Evolutionary conservation across 2,113 vertebrate genomes (phyloP), one percentile per base, ranked within the genome.

Genomic region (Sitta europaea): DNA sequence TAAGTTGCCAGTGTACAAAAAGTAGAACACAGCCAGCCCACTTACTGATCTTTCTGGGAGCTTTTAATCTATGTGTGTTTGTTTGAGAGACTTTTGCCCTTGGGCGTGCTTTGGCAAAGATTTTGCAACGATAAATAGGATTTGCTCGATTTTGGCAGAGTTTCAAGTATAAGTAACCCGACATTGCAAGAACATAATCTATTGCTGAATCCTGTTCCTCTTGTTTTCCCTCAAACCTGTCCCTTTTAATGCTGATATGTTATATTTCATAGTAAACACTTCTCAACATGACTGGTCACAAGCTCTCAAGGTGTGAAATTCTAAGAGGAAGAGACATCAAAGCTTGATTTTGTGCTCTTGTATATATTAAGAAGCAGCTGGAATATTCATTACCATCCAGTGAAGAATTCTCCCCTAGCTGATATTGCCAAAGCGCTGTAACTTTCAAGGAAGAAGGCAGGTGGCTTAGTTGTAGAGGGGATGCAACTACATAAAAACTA

Each of bases 21-120:
- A 29, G 59, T 13, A 57, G 82, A 48, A 81, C 67, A 73, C 88
- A 86, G 67, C 57, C 43, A 70, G 72, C 54, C 65, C 5, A 4
- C 71, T 74, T 42, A 63, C 38, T 65, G 86, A 83, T 86, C 83
- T 71, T 76, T 67, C 85, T 91, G 86, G 76, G 85, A 91, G 82
- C 85, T 94, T 88, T 92, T 90, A 68, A 89, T 86, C 80, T 70
- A 3, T 25, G 18, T 36, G 3, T 72, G 58, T 91, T 78, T 91
- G 84, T 86, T 82, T 91, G 95, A 91, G 80, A 89, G 75, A 85
- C 87, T 93, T 95, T 78, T 92, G 89, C 78, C 88, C 75, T 89
- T 67, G 87, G 80, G 86, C 93, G 77, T 94, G 92, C 82, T 92
- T 95, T 96, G 88, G 91, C 91, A 92, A 80, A 95, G 90, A 67